These are phyloP conservation scores for Bactericera cockerelli DNA, from an alignment of 1,140 invertebrate species.

Conservation along the genomic window DNA sequence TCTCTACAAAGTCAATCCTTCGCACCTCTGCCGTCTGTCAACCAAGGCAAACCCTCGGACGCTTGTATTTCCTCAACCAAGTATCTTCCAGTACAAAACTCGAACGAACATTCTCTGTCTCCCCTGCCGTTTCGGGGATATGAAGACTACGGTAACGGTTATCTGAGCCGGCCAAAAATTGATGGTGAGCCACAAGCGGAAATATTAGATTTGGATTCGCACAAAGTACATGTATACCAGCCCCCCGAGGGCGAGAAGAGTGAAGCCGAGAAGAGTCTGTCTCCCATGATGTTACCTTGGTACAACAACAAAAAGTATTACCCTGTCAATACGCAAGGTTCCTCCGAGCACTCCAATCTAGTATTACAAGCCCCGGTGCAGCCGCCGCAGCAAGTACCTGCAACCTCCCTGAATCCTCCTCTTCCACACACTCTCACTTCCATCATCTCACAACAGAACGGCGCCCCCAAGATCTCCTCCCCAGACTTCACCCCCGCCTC, in stretches of 20 bases:
- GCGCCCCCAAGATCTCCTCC: slow-evolving; percentile 11
- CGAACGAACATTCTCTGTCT: background rate
- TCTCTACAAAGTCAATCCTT: slow-evolving; percentile 1
- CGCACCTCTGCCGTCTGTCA: background rate
- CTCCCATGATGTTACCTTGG: background rate
- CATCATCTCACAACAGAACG: background rate
- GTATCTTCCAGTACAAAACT: background rate
- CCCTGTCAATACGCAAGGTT: background rate
- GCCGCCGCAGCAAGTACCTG: background rate
- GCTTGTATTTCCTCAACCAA: background rate
- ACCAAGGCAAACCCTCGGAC: background rate
- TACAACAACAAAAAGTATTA: slow-evolving; percentile 2
- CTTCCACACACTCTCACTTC: slow-evolving; percentile 5
- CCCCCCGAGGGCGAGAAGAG: slow-evolving; percentile 26
- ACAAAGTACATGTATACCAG: slow-evolving; percentile 58
- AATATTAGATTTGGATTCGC: slow-evolving; percentile 73
- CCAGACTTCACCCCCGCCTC: slow-evolving; percentile 8
- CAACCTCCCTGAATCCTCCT: background rate
- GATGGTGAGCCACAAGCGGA: slow-evolving; percentile 43
- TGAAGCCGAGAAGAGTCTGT: background rate
- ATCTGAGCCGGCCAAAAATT: slow-evolving; percentile 2
- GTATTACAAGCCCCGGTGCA: background rate
- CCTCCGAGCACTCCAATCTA: background rate
- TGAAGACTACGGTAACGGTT: background rate
- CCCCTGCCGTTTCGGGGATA: background rate